Conservation (phyloP, 2,113 vertebrate genomes). For the Bucco capensis region DNA sequence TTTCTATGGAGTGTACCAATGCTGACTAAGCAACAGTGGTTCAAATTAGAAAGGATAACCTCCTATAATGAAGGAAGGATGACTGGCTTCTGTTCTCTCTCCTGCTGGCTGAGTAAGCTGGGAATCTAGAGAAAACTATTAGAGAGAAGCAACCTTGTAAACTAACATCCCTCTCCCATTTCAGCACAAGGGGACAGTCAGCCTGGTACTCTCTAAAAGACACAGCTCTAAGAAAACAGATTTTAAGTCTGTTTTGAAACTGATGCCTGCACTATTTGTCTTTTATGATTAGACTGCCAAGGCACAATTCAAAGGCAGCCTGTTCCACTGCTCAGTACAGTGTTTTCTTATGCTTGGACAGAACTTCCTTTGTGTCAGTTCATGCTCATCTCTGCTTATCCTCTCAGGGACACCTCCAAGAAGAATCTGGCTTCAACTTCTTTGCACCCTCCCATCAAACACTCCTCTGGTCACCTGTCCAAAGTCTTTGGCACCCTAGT, state of each 20-base stretch:
- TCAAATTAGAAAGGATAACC: not conserved
- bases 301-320: not conserved
- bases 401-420: not conserved
- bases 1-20: not conserved
- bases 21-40: not conserved
- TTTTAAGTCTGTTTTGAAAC: not conserved
- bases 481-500: not conserved
- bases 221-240: not conserved
- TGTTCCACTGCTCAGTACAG: fast-evolving
- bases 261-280: not conserved
- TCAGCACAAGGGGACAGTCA: not conserved
- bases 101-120: not conserved
- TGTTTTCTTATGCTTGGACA: not conserved
- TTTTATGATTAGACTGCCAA: not conserved
- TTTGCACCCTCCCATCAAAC: not conserved
- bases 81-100: not conserved
- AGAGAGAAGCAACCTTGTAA: not conserved
- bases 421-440: not conserved
- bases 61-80: not conserved
- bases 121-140: not conserved
- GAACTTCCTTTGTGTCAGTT: not conserved
- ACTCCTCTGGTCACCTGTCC: not conserved
- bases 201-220: not conserved
- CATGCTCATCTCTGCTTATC: not conserved
- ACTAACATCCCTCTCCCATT: not conserved